Evolutionary conservation across 2,888 invertebrate species (phyloP).

Genomic region (Ochropleura leucogaster): DNA sequence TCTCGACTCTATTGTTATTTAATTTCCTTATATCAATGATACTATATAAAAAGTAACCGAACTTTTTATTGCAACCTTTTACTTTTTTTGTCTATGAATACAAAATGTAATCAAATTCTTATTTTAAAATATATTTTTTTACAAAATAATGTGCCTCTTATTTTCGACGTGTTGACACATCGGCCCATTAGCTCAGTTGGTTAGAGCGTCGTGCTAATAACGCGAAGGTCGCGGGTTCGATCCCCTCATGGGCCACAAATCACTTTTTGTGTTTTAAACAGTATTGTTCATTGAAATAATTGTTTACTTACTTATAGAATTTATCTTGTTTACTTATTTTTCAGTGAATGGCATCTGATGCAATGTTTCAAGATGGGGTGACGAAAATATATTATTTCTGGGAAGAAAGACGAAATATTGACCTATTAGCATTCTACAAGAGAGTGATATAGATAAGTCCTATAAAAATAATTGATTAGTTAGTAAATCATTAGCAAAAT

Average conservation of each 20-base stretch:
- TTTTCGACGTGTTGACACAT: fast-evolving
- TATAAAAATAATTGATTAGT: not conserved
- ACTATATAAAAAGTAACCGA: not conserved
- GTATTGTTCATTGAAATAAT: slow-evolving; percentile 11
- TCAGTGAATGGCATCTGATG: slow-evolving; percentile 30
- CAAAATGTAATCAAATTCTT: no score
- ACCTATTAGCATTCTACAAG: slow-evolving; percentile 17
- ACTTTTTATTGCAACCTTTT: not conserved
- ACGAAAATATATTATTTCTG: slow-evolving; percentile 22
- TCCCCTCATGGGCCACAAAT: slow-evolving; percentile 79
- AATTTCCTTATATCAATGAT: not conserved
- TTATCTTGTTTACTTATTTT: slow-evolving; percentile 49
- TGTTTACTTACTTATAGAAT: slow-evolving; percentile 23
- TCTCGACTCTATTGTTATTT: not conserved
- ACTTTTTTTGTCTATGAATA: no score
- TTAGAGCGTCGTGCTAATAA: slow-evolving; percentile 82
- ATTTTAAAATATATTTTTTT: not conserved
- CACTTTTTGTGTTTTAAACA: slow-evolving; percentile 41
- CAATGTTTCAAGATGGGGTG: slow-evolving; percentile 26
- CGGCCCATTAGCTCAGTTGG: slow-evolving; percentile 78
- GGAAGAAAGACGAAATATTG: slow-evolving; percentile 6
- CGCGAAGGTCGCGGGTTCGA: slow-evolving; percentile 82
- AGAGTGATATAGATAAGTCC: not conserved
- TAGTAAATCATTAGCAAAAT: not conserved
- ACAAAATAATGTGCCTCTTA: not conserved